Percentiles rank a stretch among this genome's conserved stretches.
Evolutionary conservation across 64 coral and sea anemone species (phyloP).

Genomic region (Actinia tenebrosa): DNA sequence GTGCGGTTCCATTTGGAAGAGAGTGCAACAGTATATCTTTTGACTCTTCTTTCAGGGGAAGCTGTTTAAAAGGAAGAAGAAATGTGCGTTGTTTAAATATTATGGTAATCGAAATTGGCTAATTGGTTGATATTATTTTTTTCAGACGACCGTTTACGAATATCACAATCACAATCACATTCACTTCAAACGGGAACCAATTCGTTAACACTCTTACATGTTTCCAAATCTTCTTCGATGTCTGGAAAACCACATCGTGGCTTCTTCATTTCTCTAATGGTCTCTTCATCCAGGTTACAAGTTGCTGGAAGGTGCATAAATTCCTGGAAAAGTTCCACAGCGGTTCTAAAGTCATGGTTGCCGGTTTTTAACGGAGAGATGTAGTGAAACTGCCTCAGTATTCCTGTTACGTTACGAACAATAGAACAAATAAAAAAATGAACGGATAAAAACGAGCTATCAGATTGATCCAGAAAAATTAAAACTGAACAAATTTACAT

Average conservation of each 20-base stretch:
- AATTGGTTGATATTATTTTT: too few species aligned
- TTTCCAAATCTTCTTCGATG: slow-evolving; percentile 17
- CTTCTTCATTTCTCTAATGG: slow-evolving; percentile 43
- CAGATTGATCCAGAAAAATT: too few species aligned
- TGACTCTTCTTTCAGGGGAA: neutral
- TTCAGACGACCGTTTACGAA: too few species aligned
- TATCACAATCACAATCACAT: neutral
- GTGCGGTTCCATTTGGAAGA: neutral
- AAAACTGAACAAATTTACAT: too few species aligned
- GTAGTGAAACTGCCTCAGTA: slow-evolving; percentile 37
- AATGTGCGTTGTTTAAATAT: too few species aligned
- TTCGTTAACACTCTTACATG: neutral
- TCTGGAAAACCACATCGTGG: slow-evolving; percentile 55
- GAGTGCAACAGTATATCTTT: neutral
- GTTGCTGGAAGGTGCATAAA: slow-evolving; percentile 31
- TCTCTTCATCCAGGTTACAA: slow-evolving; percentile 22
- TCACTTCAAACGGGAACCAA: too few species aligned
- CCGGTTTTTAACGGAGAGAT: slow-evolving; percentile 29
- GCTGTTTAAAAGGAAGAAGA: neutral
- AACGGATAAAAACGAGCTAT: neutral
- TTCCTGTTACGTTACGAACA: slow-evolving; percentile 13
- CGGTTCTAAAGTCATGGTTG: slow-evolving; percentile 34
- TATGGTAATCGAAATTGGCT: too few species aligned
- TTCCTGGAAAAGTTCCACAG: slow-evolving; percentile 30
- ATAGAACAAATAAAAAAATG: neutral